phyloP scores from a whole-genome alignment of 2,113 vertebrate genomes.

The Tauraco erythrolophus region DNA sequence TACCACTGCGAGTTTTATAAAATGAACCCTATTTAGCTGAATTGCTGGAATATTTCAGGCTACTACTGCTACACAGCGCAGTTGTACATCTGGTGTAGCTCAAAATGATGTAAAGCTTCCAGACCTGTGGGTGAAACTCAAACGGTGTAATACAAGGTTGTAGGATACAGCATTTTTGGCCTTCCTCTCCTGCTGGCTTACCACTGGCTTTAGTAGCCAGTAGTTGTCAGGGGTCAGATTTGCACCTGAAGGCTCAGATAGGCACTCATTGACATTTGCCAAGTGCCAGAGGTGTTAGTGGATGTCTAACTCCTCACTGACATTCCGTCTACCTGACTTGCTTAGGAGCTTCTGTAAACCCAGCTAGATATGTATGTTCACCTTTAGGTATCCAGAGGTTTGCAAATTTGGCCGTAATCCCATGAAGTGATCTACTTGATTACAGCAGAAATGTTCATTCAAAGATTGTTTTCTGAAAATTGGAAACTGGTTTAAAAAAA shows the following conservation, averaged over 20 bases:
- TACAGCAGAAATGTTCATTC: neutral
- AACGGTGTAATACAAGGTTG: neutral
- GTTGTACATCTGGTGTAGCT: neutral
- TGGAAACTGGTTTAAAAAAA: neutral
- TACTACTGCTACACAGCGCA: neutral
- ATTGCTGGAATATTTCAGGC: neutral
- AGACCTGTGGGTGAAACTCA: neutral
- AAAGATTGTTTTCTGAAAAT: neutral
- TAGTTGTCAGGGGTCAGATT: neutral
- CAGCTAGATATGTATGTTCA: neutral
- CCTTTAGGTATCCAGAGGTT: neutral
- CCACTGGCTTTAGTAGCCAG: neutral
- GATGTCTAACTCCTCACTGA: neutral
- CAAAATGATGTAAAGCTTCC: neutral
- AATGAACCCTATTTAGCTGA: no score
- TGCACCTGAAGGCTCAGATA: neutral
- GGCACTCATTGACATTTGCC: neutral
- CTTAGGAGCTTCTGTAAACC: neutral
- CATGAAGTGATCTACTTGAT: neutral
- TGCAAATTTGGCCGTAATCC: neutral
- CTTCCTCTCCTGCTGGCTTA: neutral
- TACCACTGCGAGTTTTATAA: neutral
- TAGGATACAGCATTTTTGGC: accelerated
- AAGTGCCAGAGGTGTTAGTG: neutral
- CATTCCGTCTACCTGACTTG: neutral